A percentile compares a stretch with the other conserved stretches of the same genome.
phyloP scores from a whole-genome alignment of 2,888 invertebrate genomes.

The Corythucha ciliata region DNA sequence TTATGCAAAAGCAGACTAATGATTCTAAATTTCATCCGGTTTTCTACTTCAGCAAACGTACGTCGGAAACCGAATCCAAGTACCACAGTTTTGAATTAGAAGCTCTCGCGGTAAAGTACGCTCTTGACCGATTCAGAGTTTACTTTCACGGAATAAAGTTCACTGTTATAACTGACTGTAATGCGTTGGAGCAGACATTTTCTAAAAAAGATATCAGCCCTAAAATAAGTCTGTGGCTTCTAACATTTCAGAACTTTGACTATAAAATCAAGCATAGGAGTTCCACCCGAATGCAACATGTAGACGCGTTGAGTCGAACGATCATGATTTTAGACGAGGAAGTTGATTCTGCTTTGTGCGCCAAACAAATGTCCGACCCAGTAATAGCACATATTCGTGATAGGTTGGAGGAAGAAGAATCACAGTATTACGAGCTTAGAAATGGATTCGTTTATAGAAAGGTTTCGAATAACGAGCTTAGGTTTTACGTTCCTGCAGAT shows the following conservation, averaged over 20 bases:
- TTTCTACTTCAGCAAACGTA: conserved; percentile 10
- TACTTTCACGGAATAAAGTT: conserved; percentile 7
- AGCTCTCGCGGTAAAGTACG: conserved; percentile 1
- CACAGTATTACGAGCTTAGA: conserved; percentile 1
- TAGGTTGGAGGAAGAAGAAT: conserved; percentile 1
- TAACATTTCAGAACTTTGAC: conserved; percentile 6
- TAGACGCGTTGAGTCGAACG: conserved; percentile 8
- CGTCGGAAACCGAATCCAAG: background rate
- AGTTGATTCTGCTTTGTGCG: background rate
- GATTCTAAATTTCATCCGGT: conserved; percentile 16
- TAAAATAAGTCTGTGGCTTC: background rate
- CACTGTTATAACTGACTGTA: conserved; percentile 7
- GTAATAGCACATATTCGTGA: background rate
- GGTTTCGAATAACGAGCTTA: background rate
- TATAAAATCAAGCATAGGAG: conserved; percentile 2
- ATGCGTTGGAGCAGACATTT: conserved; percentile 4
- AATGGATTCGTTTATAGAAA: conserved; percentile 9
- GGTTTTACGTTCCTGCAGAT: conserved; percentile 17
- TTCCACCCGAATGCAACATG: conserved; percentile 11
- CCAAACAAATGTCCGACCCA: conserved; percentile 2
- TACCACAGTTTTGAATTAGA: conserved; percentile 18
- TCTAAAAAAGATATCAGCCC: conserved; percentile 5
- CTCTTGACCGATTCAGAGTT: conserved; percentile 3
- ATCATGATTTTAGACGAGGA: background rate
- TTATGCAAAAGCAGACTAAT: background rate